These are phyloP conservation scores for Ditylenchus dipsaci DNA, from an alignment of 1,140 invertebrate species.

Conservation along the genomic window DNA sequence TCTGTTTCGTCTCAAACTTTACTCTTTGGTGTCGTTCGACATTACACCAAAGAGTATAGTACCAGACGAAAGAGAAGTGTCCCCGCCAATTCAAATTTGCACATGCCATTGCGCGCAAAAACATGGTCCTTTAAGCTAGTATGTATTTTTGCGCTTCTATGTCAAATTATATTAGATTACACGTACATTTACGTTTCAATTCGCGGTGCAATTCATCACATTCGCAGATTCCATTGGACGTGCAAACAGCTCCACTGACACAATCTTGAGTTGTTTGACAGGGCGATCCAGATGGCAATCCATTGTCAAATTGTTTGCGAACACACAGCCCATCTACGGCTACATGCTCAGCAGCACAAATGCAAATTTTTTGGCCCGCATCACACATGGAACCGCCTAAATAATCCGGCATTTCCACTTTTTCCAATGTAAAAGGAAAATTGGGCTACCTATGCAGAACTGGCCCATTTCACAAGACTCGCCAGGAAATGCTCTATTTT, in stretches of 20 bases:
- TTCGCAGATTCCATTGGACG: background rate
- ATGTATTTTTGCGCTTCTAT: too few species aligned
- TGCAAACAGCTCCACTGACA: background rate
- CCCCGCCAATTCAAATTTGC: too few species aligned
- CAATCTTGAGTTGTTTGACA: background rate
- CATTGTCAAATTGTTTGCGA: background rate
- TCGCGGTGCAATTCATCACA: background rate
- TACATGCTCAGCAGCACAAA: background rate
- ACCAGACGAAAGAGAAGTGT: too few species aligned
- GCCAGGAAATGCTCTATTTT: conserved; percentile 5
- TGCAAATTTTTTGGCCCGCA: background rate
- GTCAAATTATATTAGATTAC: too few species aligned
- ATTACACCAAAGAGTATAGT: too few species aligned
- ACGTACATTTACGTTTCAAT: too few species aligned
- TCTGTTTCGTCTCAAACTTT: too few species aligned
- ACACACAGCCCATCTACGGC: background rate
- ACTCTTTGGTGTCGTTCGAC: too few species aligned
- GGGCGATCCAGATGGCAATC: background rate
- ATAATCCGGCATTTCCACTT: too few species aligned
- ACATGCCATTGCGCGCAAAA: too few species aligned
- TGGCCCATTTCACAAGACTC: conserved; percentile 18
- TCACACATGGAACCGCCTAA: conserved; percentile 3
- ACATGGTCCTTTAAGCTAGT: too few species aligned
- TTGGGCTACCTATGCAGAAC: conserved; percentile 1
- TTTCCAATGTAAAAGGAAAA: conserved; percentile 4